Percentiles rank a stretch among this genome's conserved stretches.
phyloP scores from a whole-genome alignment of 2,797 vertebrate species.

The Hozukius guyotensis region DNA sequence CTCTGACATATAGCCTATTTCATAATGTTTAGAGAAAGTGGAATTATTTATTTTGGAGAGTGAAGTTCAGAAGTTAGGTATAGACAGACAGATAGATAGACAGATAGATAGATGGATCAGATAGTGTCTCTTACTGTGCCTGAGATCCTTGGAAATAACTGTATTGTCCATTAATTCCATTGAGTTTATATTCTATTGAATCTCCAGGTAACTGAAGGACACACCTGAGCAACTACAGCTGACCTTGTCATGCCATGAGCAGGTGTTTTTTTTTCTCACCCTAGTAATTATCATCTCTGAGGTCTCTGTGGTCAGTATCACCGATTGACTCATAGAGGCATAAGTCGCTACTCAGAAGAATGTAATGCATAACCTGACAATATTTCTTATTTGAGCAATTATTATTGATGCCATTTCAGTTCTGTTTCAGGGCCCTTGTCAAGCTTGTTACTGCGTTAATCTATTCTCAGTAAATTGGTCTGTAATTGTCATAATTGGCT shows the following conservation, averaged over 20 bases:
- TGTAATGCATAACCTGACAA: not conserved
- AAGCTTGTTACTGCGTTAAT: constrained; percentile 25
- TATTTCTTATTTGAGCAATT: constrained; percentile 15
- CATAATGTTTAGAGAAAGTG: not conserved
- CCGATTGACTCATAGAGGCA: not conserved
- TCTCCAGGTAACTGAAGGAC: not conserved
- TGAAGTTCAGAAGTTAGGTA: not conserved
- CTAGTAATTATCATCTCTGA: not conserved
- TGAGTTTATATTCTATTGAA: not conserved
- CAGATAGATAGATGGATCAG: no score
- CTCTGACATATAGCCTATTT: not conserved
- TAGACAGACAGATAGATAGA: no score
- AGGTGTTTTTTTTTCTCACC: not conserved
- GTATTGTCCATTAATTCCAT: not conserved
- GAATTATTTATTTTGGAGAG: not conserved
- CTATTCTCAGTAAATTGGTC: constrained; percentile 26
- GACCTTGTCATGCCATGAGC: not conserved
- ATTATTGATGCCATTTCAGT: constrained; percentile 15
- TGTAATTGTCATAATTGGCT: constrained; percentile 54
- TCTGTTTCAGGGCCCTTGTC: constrained; percentile 5
- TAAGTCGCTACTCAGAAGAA: not conserved
- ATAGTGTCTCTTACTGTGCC: not conserved
- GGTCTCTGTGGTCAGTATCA: not conserved
- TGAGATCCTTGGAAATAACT: not conserved
- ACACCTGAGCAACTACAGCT: not conserved